phyloP scores from a whole-genome alignment of 2,888 invertebrate genomes.

The Rambutsinella grinnellia region DNA sequence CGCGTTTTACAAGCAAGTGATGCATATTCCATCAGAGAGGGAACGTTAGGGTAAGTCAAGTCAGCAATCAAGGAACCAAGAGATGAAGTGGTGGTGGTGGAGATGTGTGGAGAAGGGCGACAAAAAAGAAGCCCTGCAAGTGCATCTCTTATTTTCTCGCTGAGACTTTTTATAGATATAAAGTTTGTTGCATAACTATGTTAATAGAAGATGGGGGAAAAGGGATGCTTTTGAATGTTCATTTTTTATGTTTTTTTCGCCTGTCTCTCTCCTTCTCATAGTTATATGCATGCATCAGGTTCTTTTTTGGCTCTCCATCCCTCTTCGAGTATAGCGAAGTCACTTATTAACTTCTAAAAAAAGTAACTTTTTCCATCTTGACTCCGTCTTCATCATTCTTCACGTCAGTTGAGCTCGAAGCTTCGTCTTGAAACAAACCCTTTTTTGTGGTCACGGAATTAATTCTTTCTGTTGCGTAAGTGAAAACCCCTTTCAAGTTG shows the following conservation, averaged over 20 bases:
- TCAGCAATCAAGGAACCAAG: conserved; percentile 8
- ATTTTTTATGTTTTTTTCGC: conserved; percentile 11
- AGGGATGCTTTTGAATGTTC: too few species aligned
- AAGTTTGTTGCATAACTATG: too few species aligned
- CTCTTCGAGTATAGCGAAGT: neutral
- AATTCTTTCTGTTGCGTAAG: neutral
- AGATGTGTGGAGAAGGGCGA: conserved; percentile 41
- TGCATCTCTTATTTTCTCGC: conserved; percentile 33
- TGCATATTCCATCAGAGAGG: too few species aligned
- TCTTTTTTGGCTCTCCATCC: too few species aligned
- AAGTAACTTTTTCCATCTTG: conserved; percentile 25
- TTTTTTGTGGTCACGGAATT: neutral
- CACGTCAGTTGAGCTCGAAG: conserved; percentile 34
- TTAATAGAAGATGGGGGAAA: too few species aligned
- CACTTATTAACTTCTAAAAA: neutral
- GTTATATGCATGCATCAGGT: conserved; percentile 12
- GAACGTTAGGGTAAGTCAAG: conserved; percentile 23
- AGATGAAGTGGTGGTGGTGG: conserved; percentile 28
- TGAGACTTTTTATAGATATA: conserved; percentile 32
- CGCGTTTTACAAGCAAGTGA: too few species aligned
- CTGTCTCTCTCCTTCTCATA: conserved; percentile 5
- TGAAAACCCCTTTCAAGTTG: too few species aligned
- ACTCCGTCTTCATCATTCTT: conserved; percentile 11
- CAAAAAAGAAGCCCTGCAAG: conserved; percentile 62
- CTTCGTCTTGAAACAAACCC: neutral